Base-by-base conservation (phyloP, 1,140 invertebrate genomes). In the Tetramorium simillimum region DNA sequence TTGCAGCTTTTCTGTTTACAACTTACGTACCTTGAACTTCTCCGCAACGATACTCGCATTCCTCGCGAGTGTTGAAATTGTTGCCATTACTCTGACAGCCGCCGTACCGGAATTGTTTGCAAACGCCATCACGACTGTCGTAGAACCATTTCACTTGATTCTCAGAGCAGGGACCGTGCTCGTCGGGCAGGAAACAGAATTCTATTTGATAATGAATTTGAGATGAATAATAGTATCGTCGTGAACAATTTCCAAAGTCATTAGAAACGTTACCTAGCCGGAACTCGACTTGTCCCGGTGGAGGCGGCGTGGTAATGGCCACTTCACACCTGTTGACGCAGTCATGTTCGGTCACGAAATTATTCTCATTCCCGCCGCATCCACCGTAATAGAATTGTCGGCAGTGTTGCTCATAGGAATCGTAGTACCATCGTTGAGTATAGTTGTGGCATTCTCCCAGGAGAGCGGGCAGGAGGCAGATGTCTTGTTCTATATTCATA, bases 81-180 rank as follows among this genome's bases (percentile, higher is more conserved):
- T 99, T 99, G 75, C 96, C 95, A 93, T 99, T 99, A 62, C 98
- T 98, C 14, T 96, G 97, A 92, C 98, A 99, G 65, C 98, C 98
- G 0, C 97, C 96, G 90, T 98, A 99, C 5, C 96, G 94, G 94
- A 99, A 99, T 87, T 97, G 96, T 82, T 97, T 97, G 94, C 99
- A 99, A 18, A 97, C 95, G 43, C 98, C 98, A 56, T 97, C 96
- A 49, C 94, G 89, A 24, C 96, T 96, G 92, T 99, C 97, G 94
- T 98, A 99, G 93, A 96, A 97, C 97, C 97, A 99, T 72, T 97
- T 96, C 0, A 95, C 93, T 70, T 95, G 93, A 51, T 96, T 95
- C 1, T 96, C 95, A 6, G 95, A 92, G 92, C 98, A 99, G 0
- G 96, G 96, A 2, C 98, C 98, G 1, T 95, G 92, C 43, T 98